Evolutionary conservation across 2,113 vertebrate species (phyloP).

Genomic region (Todiramphus chloris): DNA sequence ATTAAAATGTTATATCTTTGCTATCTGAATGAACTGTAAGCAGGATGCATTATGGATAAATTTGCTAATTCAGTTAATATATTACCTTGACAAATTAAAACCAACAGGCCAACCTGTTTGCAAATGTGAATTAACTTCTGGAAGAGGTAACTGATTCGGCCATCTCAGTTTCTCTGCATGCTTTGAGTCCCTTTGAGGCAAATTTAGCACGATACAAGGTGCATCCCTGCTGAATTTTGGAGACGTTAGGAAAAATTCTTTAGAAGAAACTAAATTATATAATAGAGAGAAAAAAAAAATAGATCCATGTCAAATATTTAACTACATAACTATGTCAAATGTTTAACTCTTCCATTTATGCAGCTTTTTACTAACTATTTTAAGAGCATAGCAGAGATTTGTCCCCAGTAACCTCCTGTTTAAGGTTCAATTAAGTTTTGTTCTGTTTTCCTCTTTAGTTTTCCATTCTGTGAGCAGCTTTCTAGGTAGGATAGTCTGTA

Average conservation of each 20-base stretch:
- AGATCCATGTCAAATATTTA: accelerated
- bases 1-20: not conserved
- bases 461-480: not conserved
- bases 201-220: not conserved
- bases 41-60: not conserved
- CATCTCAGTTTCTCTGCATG: not conserved
- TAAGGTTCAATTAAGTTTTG: not conserved
- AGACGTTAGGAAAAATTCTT: not conserved
- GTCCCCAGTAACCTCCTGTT: not conserved
- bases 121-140: not conserved
- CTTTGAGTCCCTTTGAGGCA: not conserved
- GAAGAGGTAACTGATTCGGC: not conserved
- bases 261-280: not conserved
- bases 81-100: not conserved
- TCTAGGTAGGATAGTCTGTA: not conserved
- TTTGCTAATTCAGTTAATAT: not conserved
- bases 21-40: not conserved
- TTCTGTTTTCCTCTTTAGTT: not conserved
- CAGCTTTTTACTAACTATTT: not conserved
- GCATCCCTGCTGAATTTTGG: not conserved
- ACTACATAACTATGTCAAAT: accelerated
- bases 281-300: not conserved
- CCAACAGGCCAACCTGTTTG: not conserved
- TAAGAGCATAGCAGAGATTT: not conserved
- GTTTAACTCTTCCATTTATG: not conserved